Evolutionary conservation across 1,140 invertebrate genomes (phyloP).

Genomic region (Zophobas morio): DNA sequence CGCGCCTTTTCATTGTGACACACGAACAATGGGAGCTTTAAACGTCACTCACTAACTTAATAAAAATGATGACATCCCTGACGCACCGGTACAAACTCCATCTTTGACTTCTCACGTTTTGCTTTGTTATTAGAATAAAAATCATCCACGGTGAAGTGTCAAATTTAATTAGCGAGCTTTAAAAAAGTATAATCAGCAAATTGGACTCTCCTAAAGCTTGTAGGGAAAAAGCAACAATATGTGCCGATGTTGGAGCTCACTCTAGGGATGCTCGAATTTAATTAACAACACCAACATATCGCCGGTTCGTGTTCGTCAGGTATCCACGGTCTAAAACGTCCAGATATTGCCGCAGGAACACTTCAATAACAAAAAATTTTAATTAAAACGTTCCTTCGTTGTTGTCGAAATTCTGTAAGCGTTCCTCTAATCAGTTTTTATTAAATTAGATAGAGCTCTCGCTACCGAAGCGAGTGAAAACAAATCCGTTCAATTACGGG

Average conservation of each 20-base stretch:
- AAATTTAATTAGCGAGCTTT: background rate
- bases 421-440: constrained; percentile 36
- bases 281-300: constrained; percentile 39
- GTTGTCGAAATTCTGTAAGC: constrained; percentile 28
- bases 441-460: constrained; percentile 30
- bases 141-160: background rate
- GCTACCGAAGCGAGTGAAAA: constrained; percentile 1
- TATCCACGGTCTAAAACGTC: constrained; percentile 23
- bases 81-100: background rate
- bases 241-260: constrained; percentile 8
- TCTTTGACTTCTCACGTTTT: background rate
- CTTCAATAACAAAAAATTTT: constrained; percentile 42
- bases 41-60: constrained; percentile 26
- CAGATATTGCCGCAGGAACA: constrained; percentile 37
- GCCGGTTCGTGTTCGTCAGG: constrained; percentile 37
- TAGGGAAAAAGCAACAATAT: constrained; percentile 9
- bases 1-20: constrained; percentile 16
- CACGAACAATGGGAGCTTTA: constrained; percentile 22
- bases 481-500: constrained; percentile 15
- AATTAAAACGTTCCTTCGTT: constrained; percentile 31
- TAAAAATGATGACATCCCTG: constrained; percentile 15
- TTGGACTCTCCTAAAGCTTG: background rate
- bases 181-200: background rate
- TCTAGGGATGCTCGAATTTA: constrained; percentile 33
- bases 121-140: background rate